phyloP scores from a whole-genome alignment of 2,113 vertebrate genomes.

The Nibea albiflora region DNA sequence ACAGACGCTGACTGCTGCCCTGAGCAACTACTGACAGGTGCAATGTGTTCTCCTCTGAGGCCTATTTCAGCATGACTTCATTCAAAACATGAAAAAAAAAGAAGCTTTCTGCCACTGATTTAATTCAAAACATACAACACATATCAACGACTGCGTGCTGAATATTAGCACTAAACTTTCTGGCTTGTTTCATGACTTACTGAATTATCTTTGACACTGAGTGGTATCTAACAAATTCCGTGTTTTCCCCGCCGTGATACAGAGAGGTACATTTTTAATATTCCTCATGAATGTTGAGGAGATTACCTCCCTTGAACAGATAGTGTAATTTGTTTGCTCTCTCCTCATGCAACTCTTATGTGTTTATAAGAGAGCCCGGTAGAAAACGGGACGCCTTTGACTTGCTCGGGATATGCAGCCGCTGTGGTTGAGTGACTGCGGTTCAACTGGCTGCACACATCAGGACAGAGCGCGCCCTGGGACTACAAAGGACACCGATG shows the following conservation, averaged over 20 bases:
- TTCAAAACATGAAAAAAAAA: slow-evolving; percentile 30
- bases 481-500: slow-evolving; percentile 59
- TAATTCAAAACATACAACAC: slow-evolving; percentile 19
- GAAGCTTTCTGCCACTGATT: slow-evolving; percentile 16
- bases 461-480: slow-evolving; percentile 44
- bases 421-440: slow-evolving; percentile 31
- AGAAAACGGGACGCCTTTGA: slow-evolving; percentile 40
- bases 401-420: slow-evolving; percentile 44
- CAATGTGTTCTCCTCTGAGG: slow-evolving; percentile 60
- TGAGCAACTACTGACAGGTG: slow-evolving; percentile 76
- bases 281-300: not conserved
- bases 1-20: slow-evolving; percentile 65
- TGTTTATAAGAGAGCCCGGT: slow-evolving; percentile 18
- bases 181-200: not conserved
- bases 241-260: not conserved
- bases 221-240: not conserved
- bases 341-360: not conserved
- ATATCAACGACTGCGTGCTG: not conserved
- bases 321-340: slow-evolving; percentile 23
- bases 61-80: slow-evolving; percentile 68
- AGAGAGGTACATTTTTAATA: not conserved
- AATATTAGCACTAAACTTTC: slow-evolving; percentile 22
- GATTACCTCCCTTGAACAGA: slow-evolving; percentile 9
- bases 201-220: slow-evolving; percentile 3
- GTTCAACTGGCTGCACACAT: slow-evolving; percentile 71